These are phyloP conservation scores for Resseliella maxima DNA, from an alignment of 2,888 invertebrate species.

Conservation along the genomic window DNA sequence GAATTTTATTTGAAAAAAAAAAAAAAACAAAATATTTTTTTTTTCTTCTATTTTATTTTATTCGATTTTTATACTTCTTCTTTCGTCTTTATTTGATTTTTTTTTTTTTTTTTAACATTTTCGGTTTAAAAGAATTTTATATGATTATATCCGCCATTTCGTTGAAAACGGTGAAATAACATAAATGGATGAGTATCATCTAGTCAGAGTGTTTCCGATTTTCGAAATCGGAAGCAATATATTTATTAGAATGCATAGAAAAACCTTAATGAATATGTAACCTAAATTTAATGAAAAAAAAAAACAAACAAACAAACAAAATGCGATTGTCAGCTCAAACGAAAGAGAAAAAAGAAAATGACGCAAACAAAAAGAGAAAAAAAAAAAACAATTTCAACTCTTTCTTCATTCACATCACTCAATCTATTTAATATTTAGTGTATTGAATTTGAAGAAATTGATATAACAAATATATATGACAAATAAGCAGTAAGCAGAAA, in stretches of 20 bases:
- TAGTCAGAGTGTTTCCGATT: slow-evolving; percentile 29
- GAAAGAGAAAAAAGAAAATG: too few species aligned
- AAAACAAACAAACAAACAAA: not conserved
- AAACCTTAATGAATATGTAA: too few species aligned
- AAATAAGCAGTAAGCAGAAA: too few species aligned
- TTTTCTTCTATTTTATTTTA: not conserved
- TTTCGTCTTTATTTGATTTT: not conserved
- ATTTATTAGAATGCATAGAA: not conserved
- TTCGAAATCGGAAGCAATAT: not conserved
- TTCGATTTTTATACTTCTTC: not conserved
- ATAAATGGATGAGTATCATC: slow-evolving; percentile 4
- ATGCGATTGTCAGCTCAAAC: slow-evolving; percentile 3
- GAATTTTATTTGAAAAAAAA: too few species aligned
- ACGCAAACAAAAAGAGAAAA: too few species aligned
- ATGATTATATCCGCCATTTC: not conserved
- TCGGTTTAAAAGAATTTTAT: slow-evolving; percentile 27
- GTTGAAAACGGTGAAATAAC: slow-evolving; percentile 24
- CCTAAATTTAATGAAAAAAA: not conserved
- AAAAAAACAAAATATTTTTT: not conserved
- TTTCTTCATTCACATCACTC: not conserved
- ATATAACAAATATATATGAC: slow-evolving; percentile 49
- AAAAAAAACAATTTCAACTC: not conserved
- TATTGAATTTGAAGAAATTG: not conserved
- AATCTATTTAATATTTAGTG: not conserved
- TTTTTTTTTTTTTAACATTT: not conserved